Evolutionary conservation across 2,113 vertebrate genomes (phyloP).

Genomic region (Daphoenositta chrysoptera): DNA sequence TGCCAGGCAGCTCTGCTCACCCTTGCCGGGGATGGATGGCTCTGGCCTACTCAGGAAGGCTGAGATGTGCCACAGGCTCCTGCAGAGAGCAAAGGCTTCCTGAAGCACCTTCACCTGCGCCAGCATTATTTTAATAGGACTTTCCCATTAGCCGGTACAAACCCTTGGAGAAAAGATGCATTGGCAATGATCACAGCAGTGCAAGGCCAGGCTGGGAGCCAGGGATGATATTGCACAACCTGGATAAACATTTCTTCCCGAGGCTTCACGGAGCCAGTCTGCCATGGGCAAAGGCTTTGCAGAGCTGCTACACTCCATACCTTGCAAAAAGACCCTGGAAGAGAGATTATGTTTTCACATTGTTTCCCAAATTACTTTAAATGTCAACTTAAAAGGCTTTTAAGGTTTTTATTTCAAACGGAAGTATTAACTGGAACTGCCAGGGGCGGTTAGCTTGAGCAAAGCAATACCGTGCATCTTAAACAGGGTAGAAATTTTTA

Average conservation of each 20-base stretch:
- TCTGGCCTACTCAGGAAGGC: not conserved
- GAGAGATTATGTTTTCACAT: slow-evolving; percentile 67
- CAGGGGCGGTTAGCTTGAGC: slow-evolving; percentile 75
- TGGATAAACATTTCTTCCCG: not conserved
- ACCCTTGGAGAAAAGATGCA: not conserved
- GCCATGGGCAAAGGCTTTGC: not conserved
- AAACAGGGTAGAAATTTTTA: slow-evolving; percentile 77
- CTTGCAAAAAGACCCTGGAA: slow-evolving; percentile 57
- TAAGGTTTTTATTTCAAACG: slow-evolving; percentile 70
- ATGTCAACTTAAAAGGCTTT: slow-evolving; percentile 73
- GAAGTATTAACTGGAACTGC: slow-evolving; percentile 77
- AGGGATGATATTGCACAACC: not conserved
- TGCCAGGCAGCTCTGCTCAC: not conserved
- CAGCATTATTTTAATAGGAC: not conserved
- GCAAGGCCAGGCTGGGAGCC: not conserved
- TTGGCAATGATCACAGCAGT: not conserved
- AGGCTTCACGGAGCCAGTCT: not conserved
- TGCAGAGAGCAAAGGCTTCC: not conserved
- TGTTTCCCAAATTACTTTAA: slow-evolving; percentile 74
- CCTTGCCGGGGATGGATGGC: not conserved
- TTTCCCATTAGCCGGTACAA: not conserved
- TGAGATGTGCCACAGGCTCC: not conserved
- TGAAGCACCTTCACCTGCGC: not conserved
- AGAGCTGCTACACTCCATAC: slow-evolving; percentile 14
- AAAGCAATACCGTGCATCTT: slow-evolving; percentile 73